These are phyloP conservation scores for Drosophila recens DNA, from an alignment of 2,888 invertebrate species.

Conservation along the genomic window DNA sequence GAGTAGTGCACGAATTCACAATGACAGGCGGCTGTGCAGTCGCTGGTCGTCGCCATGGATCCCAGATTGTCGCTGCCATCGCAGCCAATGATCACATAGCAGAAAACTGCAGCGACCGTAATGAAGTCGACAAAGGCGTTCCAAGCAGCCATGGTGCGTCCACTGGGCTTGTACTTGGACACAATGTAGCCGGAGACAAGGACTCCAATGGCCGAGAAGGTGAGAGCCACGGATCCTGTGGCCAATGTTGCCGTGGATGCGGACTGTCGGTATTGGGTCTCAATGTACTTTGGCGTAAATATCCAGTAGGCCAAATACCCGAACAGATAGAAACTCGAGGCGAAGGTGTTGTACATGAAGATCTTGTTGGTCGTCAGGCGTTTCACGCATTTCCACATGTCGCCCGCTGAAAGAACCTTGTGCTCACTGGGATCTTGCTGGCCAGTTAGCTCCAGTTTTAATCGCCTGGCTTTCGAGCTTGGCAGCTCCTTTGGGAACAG, in stretches of 20 bases:
- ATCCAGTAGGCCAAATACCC: slow-evolving; percentile 92
- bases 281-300: slow-evolving; percentile 93
- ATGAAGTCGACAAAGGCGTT: slow-evolving; percentile 88
- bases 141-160: slow-evolving; percentile 88
- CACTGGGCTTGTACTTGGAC: slow-evolving; percentile 88
- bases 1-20: slow-evolving; percentile 90
- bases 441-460: slow-evolving; percentile 57
- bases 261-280: slow-evolving; percentile 91
- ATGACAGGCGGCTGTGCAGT: slow-evolving; percentile 88
- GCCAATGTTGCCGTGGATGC: slow-evolving; percentile 89
- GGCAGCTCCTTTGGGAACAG: slow-evolving; percentile 90
- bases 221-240: slow-evolving; percentile 89
- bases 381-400: slow-evolving; percentile 88
- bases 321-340: slow-evolving; percentile 89
- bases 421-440: slow-evolving; percentile 33
- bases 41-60: slow-evolving; percentile 56
- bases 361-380: slow-evolving; percentile 88
- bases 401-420: slow-evolving; percentile 84
- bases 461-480: slow-evolving; percentile 87
- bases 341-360: slow-evolving; percentile 89
- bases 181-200: slow-evolving; percentile 88
- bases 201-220: slow-evolving; percentile 89
- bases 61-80: slow-evolving; percentile 86
- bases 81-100: slow-evolving; percentile 89
- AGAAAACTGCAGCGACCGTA: slow-evolving; percentile 88